A percentile compares a stretch with the other conserved stretches of the same genome.
These are phyloP conservation scores for Sorex maritimensis DNA, from an alignment of 2,797 vertebrate species.

Conservation along the genomic window DNA sequence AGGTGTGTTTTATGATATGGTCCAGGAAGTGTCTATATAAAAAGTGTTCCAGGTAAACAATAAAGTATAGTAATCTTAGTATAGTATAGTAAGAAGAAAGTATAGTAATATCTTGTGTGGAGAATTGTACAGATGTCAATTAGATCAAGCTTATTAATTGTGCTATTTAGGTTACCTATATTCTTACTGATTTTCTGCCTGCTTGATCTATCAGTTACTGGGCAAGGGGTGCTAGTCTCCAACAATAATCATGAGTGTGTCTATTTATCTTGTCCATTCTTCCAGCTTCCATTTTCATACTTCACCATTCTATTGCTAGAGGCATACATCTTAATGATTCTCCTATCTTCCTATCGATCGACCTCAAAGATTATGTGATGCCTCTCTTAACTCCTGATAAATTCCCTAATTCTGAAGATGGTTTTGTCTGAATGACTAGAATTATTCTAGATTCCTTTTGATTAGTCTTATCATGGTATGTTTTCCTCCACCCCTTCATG, in stretches of 20 bases:
- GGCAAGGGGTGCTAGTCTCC: neutral
- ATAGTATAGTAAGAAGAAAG: neutral
- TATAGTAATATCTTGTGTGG: neutral
- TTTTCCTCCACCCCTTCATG: neutral
- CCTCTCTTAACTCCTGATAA: neutral
- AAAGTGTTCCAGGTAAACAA: neutral
- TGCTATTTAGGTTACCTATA: neutral
- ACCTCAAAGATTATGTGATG: neutral
- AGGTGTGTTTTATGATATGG: neutral
- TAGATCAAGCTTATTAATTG: neutral
- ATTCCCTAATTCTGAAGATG: slow-evolving; percentile 3
- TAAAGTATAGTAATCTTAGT: neutral
- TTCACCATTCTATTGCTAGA: neutral
- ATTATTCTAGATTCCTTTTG: neutral
- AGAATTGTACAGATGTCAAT: neutral
- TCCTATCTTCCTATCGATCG: neutral
- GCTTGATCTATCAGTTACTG: slow-evolving; percentile 12
- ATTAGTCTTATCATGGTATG: neutral
- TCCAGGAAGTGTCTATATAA: neutral
- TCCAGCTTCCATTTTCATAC: neutral
- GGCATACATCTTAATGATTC: neutral
- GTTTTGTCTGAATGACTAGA: neutral
- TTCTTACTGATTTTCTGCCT: slow-evolving; percentile 31
- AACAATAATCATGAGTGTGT: neutral
- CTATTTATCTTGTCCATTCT: neutral